phyloP scores from a whole-genome alignment of 2,888 invertebrate genomes.

The Drosophila paramelanica region DNA sequence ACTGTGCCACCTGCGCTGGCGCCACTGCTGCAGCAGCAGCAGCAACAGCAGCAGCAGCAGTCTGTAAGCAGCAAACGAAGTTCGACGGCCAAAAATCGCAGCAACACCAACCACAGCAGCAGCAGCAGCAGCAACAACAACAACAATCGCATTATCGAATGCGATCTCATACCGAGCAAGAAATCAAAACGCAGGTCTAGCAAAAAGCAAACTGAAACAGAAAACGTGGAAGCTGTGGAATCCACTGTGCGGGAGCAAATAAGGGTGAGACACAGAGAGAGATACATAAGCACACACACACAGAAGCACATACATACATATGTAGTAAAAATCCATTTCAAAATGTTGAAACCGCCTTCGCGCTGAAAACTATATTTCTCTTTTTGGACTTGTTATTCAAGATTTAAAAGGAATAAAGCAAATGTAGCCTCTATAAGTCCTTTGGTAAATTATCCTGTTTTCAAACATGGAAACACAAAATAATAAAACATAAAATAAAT shows the following conservation, averaged over 20 bases:
- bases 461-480: too few relatives aligned
- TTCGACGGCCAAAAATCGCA: conserved; percentile 45
- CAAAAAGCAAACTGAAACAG: conserved; percentile 46
- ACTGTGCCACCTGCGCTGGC: conserved; percentile 56
- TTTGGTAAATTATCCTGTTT: too few relatives aligned
- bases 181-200: conserved; percentile 77
- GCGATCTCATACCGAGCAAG: conserved; percentile 82
- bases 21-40: conserved; percentile 56
- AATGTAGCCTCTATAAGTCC: too few relatives aligned
- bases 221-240: conserved; percentile 51
- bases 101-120: conserved; percentile 13
- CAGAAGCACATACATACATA: neutral
- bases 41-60: conserved; percentile 48
- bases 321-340: neutral
- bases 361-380: neutral
- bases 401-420: neutral
- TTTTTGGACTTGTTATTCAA: neutral
- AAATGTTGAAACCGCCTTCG: neutral
- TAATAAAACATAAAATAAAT: too few relatives aligned
- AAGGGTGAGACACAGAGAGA: conserved; percentile 63
- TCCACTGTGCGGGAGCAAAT: conserved; percentile 77
- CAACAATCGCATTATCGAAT: conserved; percentile 81
- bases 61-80: conserved; percentile 40
- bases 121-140: conserved; percentile 44
- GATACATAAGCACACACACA: neutral